A percentile compares a stretch with the other conserved stretches of the same genome.
phyloP scores from a whole-genome alignment of 2,888 invertebrate genomes.

The Eledone cirrhosa region DNA sequence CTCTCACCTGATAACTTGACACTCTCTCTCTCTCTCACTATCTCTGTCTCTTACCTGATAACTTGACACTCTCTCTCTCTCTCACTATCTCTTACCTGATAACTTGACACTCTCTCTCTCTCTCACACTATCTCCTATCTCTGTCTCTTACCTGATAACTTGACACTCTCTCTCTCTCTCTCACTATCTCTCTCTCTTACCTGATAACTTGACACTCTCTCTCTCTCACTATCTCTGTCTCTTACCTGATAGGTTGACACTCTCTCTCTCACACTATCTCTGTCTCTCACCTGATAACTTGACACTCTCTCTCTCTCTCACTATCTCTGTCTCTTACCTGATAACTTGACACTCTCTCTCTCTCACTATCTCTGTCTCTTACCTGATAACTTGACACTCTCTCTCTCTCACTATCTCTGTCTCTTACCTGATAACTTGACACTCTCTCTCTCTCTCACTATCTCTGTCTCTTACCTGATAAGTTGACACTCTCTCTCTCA shows the following conservation, averaged over 20 bases:
- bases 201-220: conserved; percentile 54
- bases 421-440: conserved; percentile 55
- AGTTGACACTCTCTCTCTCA: conserved; percentile 46
- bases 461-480: conserved; percentile 55
- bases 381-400: conserved; percentile 58
- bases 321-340: conserved; percentile 52
- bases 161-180: conserved; percentile 43
- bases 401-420: too few relatives aligned
- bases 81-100: conserved; percentile 49
- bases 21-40: conserved; percentile 35
- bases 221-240: too few relatives aligned
- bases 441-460: conserved; percentile 35
- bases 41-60: conserved; percentile 55
- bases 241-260: conserved; percentile 57
- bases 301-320: conserved; percentile 42
- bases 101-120: conserved; percentile 47
- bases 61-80: conserved; percentile 42
- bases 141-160: conserved; percentile 53
- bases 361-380: not conserved
- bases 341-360: conserved; percentile 48
- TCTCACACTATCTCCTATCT: too few relatives aligned
- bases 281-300: conserved; percentile 50
- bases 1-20: conserved; percentile 55
- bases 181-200: conserved; percentile 42
- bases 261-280: conserved; percentile 30